A percentile compares a stretch with the other conserved stretches of the same genome.
phyloP scores from a whole-genome alignment of 2,113 vertebrate genomes.

The Clinocottus analis region DNA sequence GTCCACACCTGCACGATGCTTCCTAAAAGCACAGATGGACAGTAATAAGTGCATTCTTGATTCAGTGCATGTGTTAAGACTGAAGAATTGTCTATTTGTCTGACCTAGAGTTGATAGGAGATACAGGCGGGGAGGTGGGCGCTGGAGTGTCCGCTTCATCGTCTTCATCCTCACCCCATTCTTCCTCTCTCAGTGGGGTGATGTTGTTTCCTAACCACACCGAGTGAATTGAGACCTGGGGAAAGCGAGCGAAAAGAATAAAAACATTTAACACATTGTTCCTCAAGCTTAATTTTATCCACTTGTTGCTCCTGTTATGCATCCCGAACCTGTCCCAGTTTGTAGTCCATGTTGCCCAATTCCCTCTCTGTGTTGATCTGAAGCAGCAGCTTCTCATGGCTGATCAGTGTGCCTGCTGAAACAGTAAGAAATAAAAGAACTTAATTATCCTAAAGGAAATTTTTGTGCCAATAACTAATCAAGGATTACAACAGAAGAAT shows the following conservation, averaged over 20 bases:
- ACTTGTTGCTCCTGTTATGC: neutral
- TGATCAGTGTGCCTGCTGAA: constrained; percentile 89
- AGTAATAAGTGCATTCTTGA: neutral
- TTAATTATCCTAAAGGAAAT: too few species aligned
- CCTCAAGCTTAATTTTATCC: neutral
- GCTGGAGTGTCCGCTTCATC: constrained; percentile 90
- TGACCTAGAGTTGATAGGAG: constrained; percentile 95
- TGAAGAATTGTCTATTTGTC: neutral
- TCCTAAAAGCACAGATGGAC: constrained; percentile 80
- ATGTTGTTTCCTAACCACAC: constrained; percentile 98
- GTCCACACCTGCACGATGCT: constrained; percentile 97
- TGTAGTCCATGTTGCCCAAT: constrained; percentile 95
- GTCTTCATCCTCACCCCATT: constrained; percentile 97
- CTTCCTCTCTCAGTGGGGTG: constrained; percentile 94
- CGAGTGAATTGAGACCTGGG: constrained; percentile 96
- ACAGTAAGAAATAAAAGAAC: neutral
- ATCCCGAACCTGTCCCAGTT: constrained; percentile 91
- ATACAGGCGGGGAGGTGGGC: constrained; percentile 87
- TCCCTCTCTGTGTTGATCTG: constrained; percentile 97
- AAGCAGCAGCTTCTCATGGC: constrained; percentile 93
- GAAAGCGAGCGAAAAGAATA: neutral
- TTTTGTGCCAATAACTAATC: neutral
- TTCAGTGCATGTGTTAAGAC: neutral
- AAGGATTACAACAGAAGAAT: neutral
- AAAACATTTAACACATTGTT: neutral